Evolutionary conservation across 2,888 invertebrate genomes (phyloP), one percentile per base, ranked within the genome.

Genomic region (Poecilobothrus nobilitatus): DNA sequence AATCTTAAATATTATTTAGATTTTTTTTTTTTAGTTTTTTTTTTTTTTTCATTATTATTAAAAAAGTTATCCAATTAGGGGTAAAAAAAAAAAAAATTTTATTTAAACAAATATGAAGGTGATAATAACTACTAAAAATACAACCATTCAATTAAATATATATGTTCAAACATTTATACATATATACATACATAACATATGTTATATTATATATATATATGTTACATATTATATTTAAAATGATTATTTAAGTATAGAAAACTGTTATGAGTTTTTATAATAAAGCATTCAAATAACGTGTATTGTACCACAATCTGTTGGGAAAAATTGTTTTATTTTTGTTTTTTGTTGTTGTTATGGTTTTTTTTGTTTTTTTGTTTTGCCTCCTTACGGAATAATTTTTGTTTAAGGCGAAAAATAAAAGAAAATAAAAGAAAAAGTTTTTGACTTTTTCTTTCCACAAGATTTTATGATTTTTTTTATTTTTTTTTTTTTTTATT

Each of bases 51-150:
- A 53, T 15, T 18, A 53, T 53, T 53, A 53, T 53, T 53, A 53
- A 53, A 53, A 53, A 53, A 53, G 53, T 53, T 53, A 53, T 53
- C 53, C 53, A 53, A 53, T 53, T 53, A 53, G 15, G 53, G 27
- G 27, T 27, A 27, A 27, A 27, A 27, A 27, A 27, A 27, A 27
- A 4, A 18, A n/a, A 53, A 53, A 53, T 18, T 18, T 53, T 53
- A 41, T 53, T 10, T 9, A 44, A 15, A 53, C 9, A 53, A 18
- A 53, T 18, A 53, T 53, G 18, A 18, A 53, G 53, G 18, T 53
- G 53, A 53, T 53, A 15, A 53, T 18, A 18, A n/a, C 53, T 53
- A 53, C 6, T 12, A 53, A 6, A 53, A 53, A 53, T 53, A 53
- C n/a, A n/a, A 2, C 15, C 18, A 53, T 18, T 12, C 53, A 53